Percentiles rank a stretch among this genome's conserved stretches.
Evolutionary conservation across 2,888 invertebrate species (phyloP).

Genomic region (Limnephilus auricula): DNA sequence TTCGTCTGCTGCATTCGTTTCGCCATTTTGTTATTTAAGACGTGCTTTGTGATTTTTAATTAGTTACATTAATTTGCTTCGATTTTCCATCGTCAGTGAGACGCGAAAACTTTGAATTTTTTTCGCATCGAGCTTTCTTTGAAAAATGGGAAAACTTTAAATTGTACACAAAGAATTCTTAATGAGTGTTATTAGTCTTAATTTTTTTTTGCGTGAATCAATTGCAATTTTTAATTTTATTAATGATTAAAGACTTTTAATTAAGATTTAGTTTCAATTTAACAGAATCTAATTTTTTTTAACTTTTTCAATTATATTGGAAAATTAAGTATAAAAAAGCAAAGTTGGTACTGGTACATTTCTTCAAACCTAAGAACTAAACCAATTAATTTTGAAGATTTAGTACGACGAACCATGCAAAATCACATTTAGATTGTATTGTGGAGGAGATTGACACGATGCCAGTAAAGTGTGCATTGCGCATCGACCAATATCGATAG

Average conservation of each 20-base stretch:
- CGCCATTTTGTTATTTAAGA: conserved; percentile 29
- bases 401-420: no score
- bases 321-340: no score
- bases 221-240: neutral
- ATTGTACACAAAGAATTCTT: neutral
- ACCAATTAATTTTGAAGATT: no score
- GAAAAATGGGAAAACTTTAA: neutral
- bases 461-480: no score
- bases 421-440: no score
- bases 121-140: neutral
- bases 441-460: no score
- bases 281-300: no score
- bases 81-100: neutral
- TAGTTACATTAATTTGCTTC: conserved; percentile 57
- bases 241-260: neutral
- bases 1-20: conserved; percentile 63
- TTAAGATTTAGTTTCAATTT: neutral
- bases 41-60: conserved; percentile 63
- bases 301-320: no score
- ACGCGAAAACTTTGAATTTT: conserved; percentile 5
- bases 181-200: neutral
- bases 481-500: no score
- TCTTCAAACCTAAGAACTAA: no score
- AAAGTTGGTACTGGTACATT: no score
- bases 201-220: neutral